Conservation (phyloP, 1,140 invertebrate genomes). For the Yoshiicerus persimilis region DNA sequence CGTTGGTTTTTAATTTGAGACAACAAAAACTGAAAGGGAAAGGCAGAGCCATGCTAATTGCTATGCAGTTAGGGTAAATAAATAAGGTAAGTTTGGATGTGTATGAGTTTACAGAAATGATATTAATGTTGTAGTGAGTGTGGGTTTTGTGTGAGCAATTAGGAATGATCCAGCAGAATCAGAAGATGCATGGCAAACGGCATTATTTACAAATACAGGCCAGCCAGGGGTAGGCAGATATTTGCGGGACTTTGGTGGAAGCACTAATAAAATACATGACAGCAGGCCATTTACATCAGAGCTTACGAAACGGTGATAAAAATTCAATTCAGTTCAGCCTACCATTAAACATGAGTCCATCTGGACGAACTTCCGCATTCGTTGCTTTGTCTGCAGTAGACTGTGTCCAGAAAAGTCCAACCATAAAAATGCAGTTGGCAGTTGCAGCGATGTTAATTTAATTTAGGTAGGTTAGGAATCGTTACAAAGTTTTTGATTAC, state of each 20-base stretch:
- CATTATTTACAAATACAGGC: slow-evolving; percentile 2
- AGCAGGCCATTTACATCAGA: slow-evolving; percentile 8
- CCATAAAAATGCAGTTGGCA: neutral
- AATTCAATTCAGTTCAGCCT: neutral
- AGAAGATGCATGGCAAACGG: neutral
- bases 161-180: neutral
- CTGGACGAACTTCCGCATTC: neutral
- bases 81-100: too few relatives aligned
- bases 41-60: too few relatives aligned
- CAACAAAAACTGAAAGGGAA: too few relatives aligned
- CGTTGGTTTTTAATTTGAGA: too few relatives aligned
- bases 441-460: neutral
- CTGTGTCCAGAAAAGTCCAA: neutral
- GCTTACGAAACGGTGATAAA: neutral
- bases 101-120: too few relatives aligned
- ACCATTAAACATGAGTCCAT: slow-evolving; percentile 9
- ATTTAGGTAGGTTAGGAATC: neutral
- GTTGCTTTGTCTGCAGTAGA: neutral
- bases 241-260: neutral
- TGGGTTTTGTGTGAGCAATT: neutral
- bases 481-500: too few relatives aligned
- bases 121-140: too few relatives aligned
- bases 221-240: neutral
- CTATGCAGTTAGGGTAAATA: too few relatives aligned
- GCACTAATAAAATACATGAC: slow-evolving; percentile 17